A percentile compares a stretch with the other conserved stretches of the same genome.
These are phyloP conservation scores for Tryphoninae sp. DNA, from an alignment of 2,888 invertebrate genomes.

Conservation along the genomic window DNA sequence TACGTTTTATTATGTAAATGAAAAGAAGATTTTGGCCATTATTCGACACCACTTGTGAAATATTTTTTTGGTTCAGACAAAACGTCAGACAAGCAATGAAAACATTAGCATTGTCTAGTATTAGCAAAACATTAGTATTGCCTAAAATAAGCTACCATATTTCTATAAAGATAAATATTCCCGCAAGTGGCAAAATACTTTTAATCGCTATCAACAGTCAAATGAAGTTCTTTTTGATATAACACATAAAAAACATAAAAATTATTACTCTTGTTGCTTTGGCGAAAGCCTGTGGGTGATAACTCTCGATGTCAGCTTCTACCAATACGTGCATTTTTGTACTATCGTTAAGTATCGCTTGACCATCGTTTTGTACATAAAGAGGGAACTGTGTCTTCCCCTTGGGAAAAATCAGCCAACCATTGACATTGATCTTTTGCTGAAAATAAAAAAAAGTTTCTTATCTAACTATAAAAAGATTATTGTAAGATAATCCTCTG, in stretches of 20 bases:
- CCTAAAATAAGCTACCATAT: neutral
- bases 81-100: neutral
- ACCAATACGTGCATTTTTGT: slow-evolving; percentile 78
- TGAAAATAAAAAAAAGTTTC: slow-evolving; percentile 66
- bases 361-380: slow-evolving; percentile 73
- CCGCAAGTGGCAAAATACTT: slow-evolving; percentile 52
- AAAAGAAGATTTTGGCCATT: no score
- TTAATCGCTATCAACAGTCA: slow-evolving; percentile 8
- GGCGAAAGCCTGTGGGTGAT: slow-evolving; percentile 72
- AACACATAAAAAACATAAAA: neutral
- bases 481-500: neutral
- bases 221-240: slow-evolving; percentile 45
- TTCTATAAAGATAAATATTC: neutral
- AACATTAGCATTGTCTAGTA: neutral
- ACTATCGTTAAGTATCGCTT: slow-evolving; percentile 69
- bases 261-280: slow-evolving; percentile 76
- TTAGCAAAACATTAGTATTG: neutral
- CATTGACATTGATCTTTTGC: slow-evolving; percentile 81
- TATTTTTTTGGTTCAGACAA: no score
- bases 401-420: slow-evolving; percentile 80
- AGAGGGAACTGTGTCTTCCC: slow-evolving; percentile 80
- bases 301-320: slow-evolving; percentile 78
- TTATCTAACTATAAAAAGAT: slow-evolving; percentile 8
- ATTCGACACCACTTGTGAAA: no score
- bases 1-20: no score